These are phyloP conservation scores for Boulengeromyrus knoepffleri DNA, from an alignment of 2,113 vertebrate genomes.

Conservation along the genomic window DNA sequence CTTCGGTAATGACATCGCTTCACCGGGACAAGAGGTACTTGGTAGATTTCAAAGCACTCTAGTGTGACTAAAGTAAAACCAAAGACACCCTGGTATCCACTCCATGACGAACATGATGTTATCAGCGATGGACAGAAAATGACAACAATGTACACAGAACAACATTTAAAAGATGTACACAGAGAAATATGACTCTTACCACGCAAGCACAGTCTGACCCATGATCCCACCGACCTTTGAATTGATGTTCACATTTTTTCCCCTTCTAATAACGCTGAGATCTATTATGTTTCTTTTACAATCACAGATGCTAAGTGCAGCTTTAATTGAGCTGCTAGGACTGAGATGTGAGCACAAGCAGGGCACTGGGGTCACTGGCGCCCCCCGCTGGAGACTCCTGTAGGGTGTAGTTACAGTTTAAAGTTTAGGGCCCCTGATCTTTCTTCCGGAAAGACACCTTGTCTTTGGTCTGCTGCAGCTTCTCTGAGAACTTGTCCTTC, in stretches of 20 bases:
- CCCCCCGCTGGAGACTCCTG: background rate
- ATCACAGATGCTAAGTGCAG: background rate
- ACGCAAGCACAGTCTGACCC: background rate
- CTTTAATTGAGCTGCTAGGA: background rate
- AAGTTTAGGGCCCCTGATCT: conserved; percentile 52
- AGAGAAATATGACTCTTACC: background rate
- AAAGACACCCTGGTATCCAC: background rate
- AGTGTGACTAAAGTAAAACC: background rate
- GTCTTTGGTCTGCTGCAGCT: conserved; percentile 5
- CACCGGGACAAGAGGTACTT: background rate
- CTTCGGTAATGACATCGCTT: background rate
- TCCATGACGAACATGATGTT: background rate
- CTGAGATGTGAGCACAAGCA: background rate
- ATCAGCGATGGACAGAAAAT: background rate
- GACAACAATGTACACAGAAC: background rate
- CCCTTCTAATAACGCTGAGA: background rate
- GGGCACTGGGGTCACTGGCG: background rate
- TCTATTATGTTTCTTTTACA: background rate
- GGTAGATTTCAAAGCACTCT: background rate
- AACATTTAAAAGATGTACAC: background rate
- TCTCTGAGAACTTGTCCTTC: conserved; percentile 63
- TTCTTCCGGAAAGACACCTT: conserved; percentile 88
- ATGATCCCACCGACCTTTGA: background rate
- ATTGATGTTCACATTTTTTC: background rate
- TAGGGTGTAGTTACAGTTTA: background rate